A percentile compares a stretch with the other conserved stretches of the same genome.
Evolutionary conservation across 2,797 vertebrate genomes (phyloP).

Genomic region (Chloroceryle amazona): DNA sequence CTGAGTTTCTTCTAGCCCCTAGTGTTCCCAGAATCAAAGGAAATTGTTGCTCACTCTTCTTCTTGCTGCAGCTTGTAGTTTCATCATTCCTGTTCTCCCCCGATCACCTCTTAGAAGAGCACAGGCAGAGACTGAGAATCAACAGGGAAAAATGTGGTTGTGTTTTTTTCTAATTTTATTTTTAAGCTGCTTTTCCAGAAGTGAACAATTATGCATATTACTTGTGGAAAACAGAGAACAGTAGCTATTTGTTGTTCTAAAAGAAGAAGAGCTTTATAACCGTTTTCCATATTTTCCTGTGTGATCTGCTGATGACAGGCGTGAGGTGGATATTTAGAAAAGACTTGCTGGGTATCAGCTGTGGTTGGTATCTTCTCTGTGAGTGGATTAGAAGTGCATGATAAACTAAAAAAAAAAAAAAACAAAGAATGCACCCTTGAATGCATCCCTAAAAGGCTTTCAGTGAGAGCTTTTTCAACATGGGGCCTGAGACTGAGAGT

Average conservation of each 20-base stretch:
- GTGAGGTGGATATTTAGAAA: background rate
- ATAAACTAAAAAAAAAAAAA: background rate
- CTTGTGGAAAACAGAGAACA: background rate
- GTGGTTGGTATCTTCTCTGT: background rate
- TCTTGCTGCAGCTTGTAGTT: constrained; percentile 26
- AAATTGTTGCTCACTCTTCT: background rate
- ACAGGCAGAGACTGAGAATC: background rate
- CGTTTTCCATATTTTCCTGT: background rate
- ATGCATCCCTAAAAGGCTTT: background rate
- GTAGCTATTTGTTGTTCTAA: background rate
- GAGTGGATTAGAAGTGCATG: background rate
- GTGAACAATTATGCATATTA: background rate
- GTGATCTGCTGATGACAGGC: constrained; percentile 28
- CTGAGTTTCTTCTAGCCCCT: constrained; percentile 46
- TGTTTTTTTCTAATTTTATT: background rate
- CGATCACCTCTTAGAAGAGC: background rate
- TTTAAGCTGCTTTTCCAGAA: background rate
- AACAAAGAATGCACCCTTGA: background rate
- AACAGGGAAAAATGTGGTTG: background rate
- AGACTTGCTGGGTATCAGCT: background rate
- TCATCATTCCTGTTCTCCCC: background rate
- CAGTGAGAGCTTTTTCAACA: background rate
- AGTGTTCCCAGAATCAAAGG: constrained; percentile 53
- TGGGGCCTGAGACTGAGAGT: background rate
- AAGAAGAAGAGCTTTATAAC: background rate